phyloP scores from a whole-genome alignment of 2,888 invertebrate genomes.

The Thelaira solivaga region DNA sequence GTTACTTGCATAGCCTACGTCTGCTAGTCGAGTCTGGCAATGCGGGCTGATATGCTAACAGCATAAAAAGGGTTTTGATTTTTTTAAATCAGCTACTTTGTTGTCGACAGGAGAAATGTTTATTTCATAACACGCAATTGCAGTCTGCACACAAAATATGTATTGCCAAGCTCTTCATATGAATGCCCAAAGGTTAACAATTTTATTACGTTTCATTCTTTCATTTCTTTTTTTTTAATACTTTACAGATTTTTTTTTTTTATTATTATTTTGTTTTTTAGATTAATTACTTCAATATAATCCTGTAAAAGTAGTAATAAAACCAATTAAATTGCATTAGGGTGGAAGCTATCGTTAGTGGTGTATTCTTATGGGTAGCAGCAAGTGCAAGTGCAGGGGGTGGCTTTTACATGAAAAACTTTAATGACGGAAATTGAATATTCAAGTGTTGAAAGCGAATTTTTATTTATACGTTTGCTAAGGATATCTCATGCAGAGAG shows the following conservation, averaged over 20 bases:
- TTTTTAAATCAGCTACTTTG: background rate
- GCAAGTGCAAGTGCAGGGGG: background rate
- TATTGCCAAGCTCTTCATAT: background rate
- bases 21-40: too few relatives aligned
- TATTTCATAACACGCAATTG: conserved; percentile 55
- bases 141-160: background rate
- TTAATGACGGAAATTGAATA: conserved; percentile 42
- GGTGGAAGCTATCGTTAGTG: background rate
- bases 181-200: conserved; percentile 43
- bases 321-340: conserved; percentile 15
- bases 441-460: conserved; percentile 13
- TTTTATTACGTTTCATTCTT: conserved; percentile 30
- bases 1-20: background rate
- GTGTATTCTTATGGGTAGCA: background rate
- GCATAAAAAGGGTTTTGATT: background rate
- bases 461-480: conserved; percentile 24
- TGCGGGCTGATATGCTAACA: too few relatives aligned
- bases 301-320: conserved; percentile 20
- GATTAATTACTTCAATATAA: conserved; percentile 40
- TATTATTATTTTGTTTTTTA: conserved; percentile 8
- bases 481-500: too few relatives aligned
- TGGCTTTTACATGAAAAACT: conserved; percentile 24
- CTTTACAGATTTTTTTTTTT: background rate
- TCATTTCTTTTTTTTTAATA: background rate
- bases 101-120: conserved; percentile 9